Evolutionary conservation across 1,140 invertebrate genomes (phyloP).

Genomic region (Anadara kagoshimensis): DNA sequence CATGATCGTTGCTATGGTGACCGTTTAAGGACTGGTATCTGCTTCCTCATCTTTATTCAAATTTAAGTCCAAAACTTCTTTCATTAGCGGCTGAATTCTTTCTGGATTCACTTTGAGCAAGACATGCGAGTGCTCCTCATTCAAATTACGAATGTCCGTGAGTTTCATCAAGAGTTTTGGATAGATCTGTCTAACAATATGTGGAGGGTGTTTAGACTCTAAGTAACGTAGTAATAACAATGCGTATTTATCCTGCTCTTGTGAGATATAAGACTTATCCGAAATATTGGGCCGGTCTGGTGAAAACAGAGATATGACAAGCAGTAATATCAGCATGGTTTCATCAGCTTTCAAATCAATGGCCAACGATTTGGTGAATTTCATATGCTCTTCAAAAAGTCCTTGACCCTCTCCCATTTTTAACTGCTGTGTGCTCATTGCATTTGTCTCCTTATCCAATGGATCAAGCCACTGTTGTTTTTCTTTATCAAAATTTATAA

Average conservation of each 20-base stretch:
- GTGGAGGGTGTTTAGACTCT: conserved; percentile 73
- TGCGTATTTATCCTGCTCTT: conserved; percentile 76
- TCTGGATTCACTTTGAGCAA: conserved; percentile 74
- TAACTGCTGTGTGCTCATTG: conserved; percentile 70
- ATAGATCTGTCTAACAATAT: conserved; percentile 70
- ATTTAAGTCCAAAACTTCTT: conserved; percentile 72
- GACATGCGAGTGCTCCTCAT: conserved; percentile 76
- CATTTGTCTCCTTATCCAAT: conserved; percentile 67
- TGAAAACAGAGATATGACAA: conserved; percentile 76
- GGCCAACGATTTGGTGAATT: conserved; percentile 73
- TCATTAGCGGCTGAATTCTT: conserved; percentile 74
- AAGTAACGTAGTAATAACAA: conserved; percentile 75
- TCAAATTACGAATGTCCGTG: conserved; percentile 77
- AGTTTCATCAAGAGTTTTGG: conserved; percentile 77
- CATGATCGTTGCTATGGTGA: too few relatives aligned
- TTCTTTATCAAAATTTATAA: conserved; percentile 72
- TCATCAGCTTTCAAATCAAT: conserved; percentile 75
- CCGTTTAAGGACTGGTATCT: not conserved
- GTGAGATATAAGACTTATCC: conserved; percentile 69
- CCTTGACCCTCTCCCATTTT: conserved; percentile 59
- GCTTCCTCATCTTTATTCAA: conserved; percentile 44
- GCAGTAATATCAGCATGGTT: conserved; percentile 75
- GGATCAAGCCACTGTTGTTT: conserved; percentile 73
- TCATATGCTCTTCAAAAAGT: conserved; percentile 76
- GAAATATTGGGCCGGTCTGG: conserved; percentile 75